Conservation (phyloP, 2,888 invertebrate genomes). For the Bellardia bayeri region DNA sequence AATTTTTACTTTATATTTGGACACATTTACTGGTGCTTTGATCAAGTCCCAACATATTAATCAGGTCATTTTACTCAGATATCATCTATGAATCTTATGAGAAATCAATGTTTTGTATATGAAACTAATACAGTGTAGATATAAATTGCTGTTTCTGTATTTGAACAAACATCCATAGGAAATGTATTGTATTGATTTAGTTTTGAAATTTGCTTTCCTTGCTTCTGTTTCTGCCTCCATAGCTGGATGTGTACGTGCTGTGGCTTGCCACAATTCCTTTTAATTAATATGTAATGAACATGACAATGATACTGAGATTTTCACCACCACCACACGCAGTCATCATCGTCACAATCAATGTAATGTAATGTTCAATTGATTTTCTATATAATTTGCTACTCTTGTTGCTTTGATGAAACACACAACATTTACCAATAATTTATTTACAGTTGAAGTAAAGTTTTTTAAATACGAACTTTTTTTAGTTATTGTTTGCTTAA, state of each 20-base stretch:
- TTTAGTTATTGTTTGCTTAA: not conserved
- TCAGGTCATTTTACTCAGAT: too few species aligned
- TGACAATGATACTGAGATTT: constrained; percentile 56
- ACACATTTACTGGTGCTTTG: too few species aligned
- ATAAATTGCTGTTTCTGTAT: not conserved
- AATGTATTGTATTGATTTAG: too few species aligned
- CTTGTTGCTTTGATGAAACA: not conserved
- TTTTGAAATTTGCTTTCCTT: not conserved
- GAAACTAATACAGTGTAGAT: not conserved
- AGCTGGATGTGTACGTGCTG: constrained; percentile 48
- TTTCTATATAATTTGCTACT: constrained; percentile 5
- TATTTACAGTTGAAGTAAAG: constrained; percentile 5
- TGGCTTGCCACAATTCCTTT: constrained; percentile 62
- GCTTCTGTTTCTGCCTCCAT: not conserved
- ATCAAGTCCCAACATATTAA: too few species aligned
- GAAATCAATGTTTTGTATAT: too few species aligned
- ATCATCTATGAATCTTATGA: too few species aligned
- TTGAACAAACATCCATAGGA: too few species aligned
- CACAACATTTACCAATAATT: constrained; percentile 13
- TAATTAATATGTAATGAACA: constrained; percentile 65
- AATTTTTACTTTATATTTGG: too few species aligned
- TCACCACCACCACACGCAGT: not conserved
- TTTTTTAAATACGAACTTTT: not conserved
- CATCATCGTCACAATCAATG: not conserved
- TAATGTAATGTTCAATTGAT: constrained; percentile 33